Base-by-base conservation (phyloP, 2,113 vertebrate genomes). In the Butastur rufipennis region DNA sequence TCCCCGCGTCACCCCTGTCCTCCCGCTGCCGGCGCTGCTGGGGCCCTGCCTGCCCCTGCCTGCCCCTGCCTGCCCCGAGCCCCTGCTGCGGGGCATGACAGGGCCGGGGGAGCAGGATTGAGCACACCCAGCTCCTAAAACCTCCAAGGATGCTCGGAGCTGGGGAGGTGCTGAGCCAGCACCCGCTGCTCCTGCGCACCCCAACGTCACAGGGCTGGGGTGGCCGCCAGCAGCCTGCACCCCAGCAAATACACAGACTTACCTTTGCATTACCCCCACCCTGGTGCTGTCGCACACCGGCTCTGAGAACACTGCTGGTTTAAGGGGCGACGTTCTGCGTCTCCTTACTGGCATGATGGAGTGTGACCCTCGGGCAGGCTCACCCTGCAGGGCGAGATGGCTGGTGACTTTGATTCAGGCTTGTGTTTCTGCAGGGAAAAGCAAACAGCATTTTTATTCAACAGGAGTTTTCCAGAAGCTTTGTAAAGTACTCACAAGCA, bases 1-100 rank as follows among this genome's bases (percentile, higher is more conserved):
- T 43, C 38, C 70, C 13, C 3, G 2, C 0, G 4, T 36, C 77
- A 58, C 12, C n/a, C 8, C 11, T 23, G 0, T 43, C 16, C 78
- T 81, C 43, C 29, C 1, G 3, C 68, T 68, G 82, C 34, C 10
- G 92, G 27, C 1, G 1, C 81, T 56, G 79, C 67, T 73, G 83
- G 48, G 31, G 20, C 27, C 34, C 56, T 47, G 63, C 20, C 53
- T 8, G 40, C 50, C 25, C 50, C 50, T 52, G 50, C 52, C 52
- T 7, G 34, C 50, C 25, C 50, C 50, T 52, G 50, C 52, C 52
- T 7, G 8, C 21, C 48, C 79, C 5, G 2, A 74, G 52, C 36
- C 34, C 42, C 52, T 0, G 0, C 42, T 36, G 67, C 0, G 2
- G n/a, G 68, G 36, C n/a, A 84, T 0, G 0, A 19, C 0, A 7